Base-by-base conservation (phyloP, 2,797 vertebrate genomes). In the Hemibagrus guttatus region DNA sequence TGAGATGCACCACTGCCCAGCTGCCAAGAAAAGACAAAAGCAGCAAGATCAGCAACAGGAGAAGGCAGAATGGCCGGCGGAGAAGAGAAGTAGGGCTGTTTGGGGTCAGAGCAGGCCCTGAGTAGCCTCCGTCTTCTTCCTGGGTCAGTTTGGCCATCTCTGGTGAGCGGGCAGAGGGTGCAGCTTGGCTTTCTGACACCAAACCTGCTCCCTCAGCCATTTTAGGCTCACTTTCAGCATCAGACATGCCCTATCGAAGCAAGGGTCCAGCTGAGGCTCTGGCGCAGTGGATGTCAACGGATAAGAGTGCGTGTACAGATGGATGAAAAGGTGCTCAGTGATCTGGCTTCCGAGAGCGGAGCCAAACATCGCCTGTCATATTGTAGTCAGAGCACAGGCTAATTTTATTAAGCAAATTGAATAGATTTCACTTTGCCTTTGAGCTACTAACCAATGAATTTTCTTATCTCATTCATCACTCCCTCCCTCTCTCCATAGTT, bases 381-480 rank as follows among this genome's bases (percentile, higher is more conserved):
- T 92, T 92, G 91, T 90, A 90, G 84, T 92, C 92, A 93, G 92
- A 93, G 85, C 83, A 88, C 89, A 78, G 49, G 91, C 93, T 95
- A 96, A 96, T 95, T 95, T 94, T 94, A 94, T 96, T 95, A 96
- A 92, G 94, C 92, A 95, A 96, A 96, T 95, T 94, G 88, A 85
- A 90, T 90, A 91, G 93, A 94, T 95, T 95, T 93, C 86, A 92
- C 89, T 93, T 93, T 92, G 92, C 91, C 93, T 92, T 89, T 12
- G 31, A 87, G 91, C 92, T 92, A 90, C 91, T 92, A 90, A 93
- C 93, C 92, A 93, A 90, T 89, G 86, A 88, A 54, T 88, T 85
- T 74, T 76, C 88, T 83, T 83, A 83, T 88, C 86, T 84, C 81
- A 87, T 78, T 80, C 87, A 90, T 85, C 87, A 76, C 87, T 83